Evolutionary conservation across 2,797 vertebrate genomes (phyloP).

Genomic region (Sphenodon punctatus): DNA sequence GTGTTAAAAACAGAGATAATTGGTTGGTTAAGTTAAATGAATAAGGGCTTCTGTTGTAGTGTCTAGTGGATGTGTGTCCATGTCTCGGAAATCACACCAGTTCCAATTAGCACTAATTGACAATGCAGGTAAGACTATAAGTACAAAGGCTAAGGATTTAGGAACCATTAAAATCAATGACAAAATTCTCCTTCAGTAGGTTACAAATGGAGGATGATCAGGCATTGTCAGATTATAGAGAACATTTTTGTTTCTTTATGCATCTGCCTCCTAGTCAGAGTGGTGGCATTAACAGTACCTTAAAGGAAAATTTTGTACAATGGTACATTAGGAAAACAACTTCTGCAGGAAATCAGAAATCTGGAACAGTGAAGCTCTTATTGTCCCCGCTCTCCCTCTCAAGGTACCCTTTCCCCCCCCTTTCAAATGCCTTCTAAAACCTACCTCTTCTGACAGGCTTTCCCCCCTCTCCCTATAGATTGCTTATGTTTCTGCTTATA

Average conservation of each 20-base stretch:
- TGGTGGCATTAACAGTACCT: neutral
- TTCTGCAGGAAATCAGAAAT: neutral
- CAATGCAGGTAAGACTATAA: slow-evolving; percentile 11
- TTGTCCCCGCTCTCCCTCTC: too few relatives aligned
- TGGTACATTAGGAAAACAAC: neutral
- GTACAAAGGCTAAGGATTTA: neutral
- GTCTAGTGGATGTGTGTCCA: neutral
- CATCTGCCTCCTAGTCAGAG: neutral
- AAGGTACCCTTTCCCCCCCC: too few relatives aligned
- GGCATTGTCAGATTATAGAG: neutral
- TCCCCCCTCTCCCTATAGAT: too few relatives aligned
- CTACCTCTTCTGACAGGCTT: too few relatives aligned
- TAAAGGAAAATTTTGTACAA: neutral
- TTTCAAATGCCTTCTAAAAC: too few relatives aligned
- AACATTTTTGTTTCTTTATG: neutral
- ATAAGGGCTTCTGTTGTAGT: slow-evolving; percentile 17
- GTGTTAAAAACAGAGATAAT: slow-evolving; percentile 7
- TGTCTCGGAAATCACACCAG: slow-evolving; percentile 9
- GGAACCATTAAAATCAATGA: neutral
- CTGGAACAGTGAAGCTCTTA: neutral
- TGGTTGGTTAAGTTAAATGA: slow-evolving; percentile 28
- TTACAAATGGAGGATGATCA: neutral
- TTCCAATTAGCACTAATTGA: slow-evolving; percentile 37
- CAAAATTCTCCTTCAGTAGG: neutral
- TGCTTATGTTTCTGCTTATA: too few relatives aligned